Conservation (phyloP, 2,113 vertebrate species). For the Beaufortia kweichowensis region DNA sequence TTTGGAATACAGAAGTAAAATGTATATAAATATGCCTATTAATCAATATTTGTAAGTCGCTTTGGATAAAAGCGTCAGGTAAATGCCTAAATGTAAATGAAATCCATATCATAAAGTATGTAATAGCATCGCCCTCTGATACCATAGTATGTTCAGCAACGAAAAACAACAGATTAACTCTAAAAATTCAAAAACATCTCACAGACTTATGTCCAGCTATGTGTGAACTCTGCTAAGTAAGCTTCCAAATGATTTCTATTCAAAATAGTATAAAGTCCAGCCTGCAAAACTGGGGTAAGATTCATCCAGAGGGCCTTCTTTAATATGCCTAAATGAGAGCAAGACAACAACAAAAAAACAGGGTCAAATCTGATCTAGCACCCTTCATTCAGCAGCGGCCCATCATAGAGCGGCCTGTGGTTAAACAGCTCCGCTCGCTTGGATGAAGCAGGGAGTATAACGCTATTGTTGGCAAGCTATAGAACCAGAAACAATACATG, state of each 20-base stretch:
- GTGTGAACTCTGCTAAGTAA: not conserved
- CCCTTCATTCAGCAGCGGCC: constrained; percentile 67
- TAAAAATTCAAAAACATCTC: too few relatives aligned
- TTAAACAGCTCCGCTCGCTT: constrained; percentile 63
- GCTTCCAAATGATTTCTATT: not conserved
- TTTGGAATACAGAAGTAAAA: too few relatives aligned
- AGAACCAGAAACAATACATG: constrained; percentile 72
- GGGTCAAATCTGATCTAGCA: constrained; percentile 71
- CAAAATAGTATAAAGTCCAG: constrained; percentile 7
- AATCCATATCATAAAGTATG: too few relatives aligned
- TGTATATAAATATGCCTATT: too few relatives aligned
- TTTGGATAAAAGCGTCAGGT: too few relatives aligned
- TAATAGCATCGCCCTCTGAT: too few relatives aligned
- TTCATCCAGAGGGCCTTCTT: constrained; percentile 52
- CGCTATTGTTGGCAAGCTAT: constrained; percentile 63
- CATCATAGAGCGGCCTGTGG: constrained; percentile 63
- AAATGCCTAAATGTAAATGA: too few relatives aligned
- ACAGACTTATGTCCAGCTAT: too few relatives aligned
- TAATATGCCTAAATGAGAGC: constrained; percentile 67
- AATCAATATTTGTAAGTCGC: too few relatives aligned
- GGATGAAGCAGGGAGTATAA: constrained; percentile 59
- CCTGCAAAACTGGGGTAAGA: constrained; percentile 37
- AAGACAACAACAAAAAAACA: constrained; percentile 67
- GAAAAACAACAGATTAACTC: too few relatives aligned
- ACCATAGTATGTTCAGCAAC: too few relatives aligned